phyloP scores from a whole-genome alignment of 2,113 vertebrate species.

The Potamarius usumacintae region DNA sequence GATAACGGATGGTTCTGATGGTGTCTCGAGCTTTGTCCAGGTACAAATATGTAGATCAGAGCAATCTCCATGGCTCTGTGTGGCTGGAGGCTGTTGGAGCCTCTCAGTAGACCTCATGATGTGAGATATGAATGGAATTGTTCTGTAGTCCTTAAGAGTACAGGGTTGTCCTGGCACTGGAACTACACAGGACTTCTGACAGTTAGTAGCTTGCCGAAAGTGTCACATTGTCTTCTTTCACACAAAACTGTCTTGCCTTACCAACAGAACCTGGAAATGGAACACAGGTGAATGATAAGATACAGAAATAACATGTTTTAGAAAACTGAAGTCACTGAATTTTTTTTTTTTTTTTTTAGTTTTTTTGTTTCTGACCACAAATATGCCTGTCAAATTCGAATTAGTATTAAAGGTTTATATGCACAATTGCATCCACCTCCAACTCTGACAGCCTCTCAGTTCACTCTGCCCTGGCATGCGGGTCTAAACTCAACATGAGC shows the following conservation, averaged over 20 bases:
- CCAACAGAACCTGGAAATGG: background rate
- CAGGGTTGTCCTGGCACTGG: background rate
- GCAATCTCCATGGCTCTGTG: background rate
- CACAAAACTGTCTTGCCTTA: conserved; percentile 2
- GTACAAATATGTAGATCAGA: background rate
- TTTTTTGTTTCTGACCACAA: background rate
- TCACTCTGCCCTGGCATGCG: background rate
- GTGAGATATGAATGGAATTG: background rate
- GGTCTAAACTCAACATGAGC: background rate
- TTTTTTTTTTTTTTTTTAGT: too few relatives aligned
- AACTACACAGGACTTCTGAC: background rate
- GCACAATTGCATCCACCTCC: background rate
- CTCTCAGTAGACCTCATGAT: background rate
- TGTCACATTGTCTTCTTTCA: conserved; percentile 9
- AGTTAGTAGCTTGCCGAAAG: background rate
- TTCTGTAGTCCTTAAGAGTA: background rate
- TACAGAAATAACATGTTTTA: background rate
- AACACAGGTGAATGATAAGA: background rate
- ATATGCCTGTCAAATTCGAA: background rate
- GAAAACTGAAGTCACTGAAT: background rate
- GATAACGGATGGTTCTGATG: background rate
- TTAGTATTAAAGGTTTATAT: background rate
- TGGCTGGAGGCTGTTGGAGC: background rate
- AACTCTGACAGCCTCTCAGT: background rate
- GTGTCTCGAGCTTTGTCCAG: background rate